phyloP scores from a whole-genome alignment of 2,888 invertebrate species.

The Parthenolecanium corni region DNA sequence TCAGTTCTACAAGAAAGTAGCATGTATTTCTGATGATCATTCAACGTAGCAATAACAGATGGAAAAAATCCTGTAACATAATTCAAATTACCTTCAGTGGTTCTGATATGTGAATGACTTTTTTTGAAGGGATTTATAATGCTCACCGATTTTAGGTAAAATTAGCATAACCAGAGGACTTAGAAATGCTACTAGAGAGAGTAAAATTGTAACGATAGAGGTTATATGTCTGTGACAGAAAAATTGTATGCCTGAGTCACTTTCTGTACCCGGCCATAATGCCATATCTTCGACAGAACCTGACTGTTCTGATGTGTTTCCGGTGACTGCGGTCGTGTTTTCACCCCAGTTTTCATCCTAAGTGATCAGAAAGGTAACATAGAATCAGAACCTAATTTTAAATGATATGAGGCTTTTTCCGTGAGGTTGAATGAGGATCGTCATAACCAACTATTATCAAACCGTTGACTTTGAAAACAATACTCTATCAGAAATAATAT shows the following conservation, averaged over 20 bases:
- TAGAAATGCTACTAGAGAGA: conserved; percentile 72
- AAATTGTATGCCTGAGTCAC: conserved; percentile 59
- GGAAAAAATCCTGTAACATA: conserved; percentile 52
- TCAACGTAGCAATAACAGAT: conserved; percentile 52
- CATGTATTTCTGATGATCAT: conserved; percentile 56
- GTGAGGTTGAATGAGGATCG: neutral
- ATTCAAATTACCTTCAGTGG: too few relatives aligned
- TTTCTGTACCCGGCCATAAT: conserved; percentile 59
- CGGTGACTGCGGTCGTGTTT: conserved; percentile 92
- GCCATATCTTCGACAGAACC: conserved; percentile 85
- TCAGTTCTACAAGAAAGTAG: conserved; percentile 78
- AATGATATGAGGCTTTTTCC: neutral
- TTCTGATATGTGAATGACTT: too few relatives aligned
- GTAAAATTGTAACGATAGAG: conserved; percentile 61
- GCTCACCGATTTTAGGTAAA: conserved; percentile 64
- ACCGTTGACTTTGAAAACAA: neutral
- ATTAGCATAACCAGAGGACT: conserved; percentile 93
- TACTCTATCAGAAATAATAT: too few relatives aligned
- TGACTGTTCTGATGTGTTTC: conserved; percentile 91
- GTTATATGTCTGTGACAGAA: conserved; percentile 74
- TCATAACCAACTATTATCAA: neutral
- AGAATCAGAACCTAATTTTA: neutral
- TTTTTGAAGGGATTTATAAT: neutral
- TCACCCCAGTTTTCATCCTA: conserved; percentile 99
- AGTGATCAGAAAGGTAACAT: conserved; percentile 22